Evolutionary conservation across 2,888 invertebrate species (phyloP).

Genomic region (Ormyrus rosae): DNA sequence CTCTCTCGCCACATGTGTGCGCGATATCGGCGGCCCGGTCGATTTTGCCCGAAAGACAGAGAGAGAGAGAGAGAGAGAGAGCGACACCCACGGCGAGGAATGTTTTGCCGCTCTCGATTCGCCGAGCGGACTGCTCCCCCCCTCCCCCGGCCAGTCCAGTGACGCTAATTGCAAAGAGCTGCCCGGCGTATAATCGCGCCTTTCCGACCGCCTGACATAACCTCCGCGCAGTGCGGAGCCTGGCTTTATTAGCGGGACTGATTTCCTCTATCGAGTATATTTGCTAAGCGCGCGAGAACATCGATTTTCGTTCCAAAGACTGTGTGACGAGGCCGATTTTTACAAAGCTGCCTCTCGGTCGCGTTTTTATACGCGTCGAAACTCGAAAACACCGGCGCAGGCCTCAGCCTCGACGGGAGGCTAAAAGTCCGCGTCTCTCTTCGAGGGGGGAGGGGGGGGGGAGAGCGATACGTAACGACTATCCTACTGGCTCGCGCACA

Average conservation of each 20-base stretch:
- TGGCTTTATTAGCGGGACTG: too few relatives aligned
- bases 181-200: neutral
- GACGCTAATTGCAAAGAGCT: conserved; percentile 1
- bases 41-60: neutral
- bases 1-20: neutral
- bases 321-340: too few relatives aligned
- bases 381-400: too few relatives aligned
- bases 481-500: neutral
- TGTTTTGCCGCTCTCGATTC: neutral
- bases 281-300: too few relatives aligned
- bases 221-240: conserved; percentile 1
- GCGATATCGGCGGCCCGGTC: neutral
- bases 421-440: too few relatives aligned
- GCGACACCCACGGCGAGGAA: neutral
- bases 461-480: neutral
- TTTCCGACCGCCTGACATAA: neutral
- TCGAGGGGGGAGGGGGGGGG: neutral
- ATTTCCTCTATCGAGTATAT: too few relatives aligned
- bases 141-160: neutral
- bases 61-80: neutral
- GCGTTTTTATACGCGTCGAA: too few relatives aligned
- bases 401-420: too few relatives aligned
- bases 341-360: too few relatives aligned
- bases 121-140: too few relatives aligned
- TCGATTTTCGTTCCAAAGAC: too few relatives aligned